Evolutionary conservation across 1,140 invertebrate genomes (phyloP).

Genomic region (Hestina assimilis): DNA sequence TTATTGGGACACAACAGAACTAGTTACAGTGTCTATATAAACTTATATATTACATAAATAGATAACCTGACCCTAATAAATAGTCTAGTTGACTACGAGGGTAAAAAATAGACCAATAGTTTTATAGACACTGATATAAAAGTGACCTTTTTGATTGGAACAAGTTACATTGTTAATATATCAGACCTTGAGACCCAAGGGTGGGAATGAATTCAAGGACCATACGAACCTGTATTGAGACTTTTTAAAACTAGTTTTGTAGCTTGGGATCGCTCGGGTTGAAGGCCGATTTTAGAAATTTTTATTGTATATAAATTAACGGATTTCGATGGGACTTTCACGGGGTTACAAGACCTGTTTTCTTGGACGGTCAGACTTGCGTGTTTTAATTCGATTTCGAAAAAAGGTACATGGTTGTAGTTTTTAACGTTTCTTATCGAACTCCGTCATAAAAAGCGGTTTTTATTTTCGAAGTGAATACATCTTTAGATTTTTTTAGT

Average conservation of each 20-base stretch:
- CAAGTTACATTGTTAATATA: not conserved
- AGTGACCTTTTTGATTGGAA: not conserved
- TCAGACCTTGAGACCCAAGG: not conserved
- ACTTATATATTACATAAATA: not conserved
- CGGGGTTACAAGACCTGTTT: not conserved
- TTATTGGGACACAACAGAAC: too few relatives aligned
- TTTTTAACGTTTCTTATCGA: too few relatives aligned
- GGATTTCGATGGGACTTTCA: not conserved
- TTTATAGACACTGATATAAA: not conserved
- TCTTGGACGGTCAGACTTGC: too few relatives aligned
- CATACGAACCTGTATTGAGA: not conserved
- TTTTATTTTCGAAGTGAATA: too few relatives aligned
- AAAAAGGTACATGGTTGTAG: too few relatives aligned
- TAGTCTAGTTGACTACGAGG: not conserved
- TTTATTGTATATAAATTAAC: too few relatives aligned
- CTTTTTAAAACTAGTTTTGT: not conserved
- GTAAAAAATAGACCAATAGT: not conserved
- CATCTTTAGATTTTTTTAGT: too few relatives aligned
- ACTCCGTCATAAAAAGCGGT: too few relatives aligned
- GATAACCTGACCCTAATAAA: not conserved
- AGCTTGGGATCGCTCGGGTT: not conserved
- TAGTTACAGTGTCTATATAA: too few relatives aligned
- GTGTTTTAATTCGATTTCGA: too few relatives aligned
- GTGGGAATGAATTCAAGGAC: constrained; percentile 5
- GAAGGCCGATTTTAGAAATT: not conserved